These are phyloP conservation scores for Pelagia noctiluca DNA, from an alignment of 30 jellyfish, hydroid and myxozoan species.

Conservation along the genomic window DNA sequence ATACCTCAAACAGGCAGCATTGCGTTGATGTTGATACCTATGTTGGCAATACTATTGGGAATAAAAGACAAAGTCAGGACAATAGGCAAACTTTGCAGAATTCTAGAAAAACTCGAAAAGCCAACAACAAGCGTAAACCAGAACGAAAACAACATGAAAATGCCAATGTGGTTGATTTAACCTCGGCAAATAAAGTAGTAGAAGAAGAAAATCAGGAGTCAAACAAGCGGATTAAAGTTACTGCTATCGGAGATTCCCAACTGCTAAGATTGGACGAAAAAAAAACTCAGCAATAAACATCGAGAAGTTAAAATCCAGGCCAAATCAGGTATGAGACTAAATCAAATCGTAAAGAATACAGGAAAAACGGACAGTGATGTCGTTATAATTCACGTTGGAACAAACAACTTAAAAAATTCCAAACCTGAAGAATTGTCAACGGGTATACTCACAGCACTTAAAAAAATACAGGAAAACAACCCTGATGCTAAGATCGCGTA, in stretches of 20 bases:
- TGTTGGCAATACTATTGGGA: neutral
- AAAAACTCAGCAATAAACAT: constrained; percentile 3
- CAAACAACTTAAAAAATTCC: neutral
- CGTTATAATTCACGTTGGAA: constrained; percentile 12
- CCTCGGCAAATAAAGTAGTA: constrained; percentile 5
- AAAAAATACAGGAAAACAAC: constrained; percentile 11
- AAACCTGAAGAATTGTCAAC: neutral
- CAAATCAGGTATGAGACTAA: constrained; percentile 14
- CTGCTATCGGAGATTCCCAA: neutral
- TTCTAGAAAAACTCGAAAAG: neutral
- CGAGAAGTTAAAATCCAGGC: constrained; percentile 16
- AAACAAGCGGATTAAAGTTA: neutral
- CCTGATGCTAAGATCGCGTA: constrained; percentile 9
- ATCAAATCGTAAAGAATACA: constrained; percentile 8
- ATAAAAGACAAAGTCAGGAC: neutral
- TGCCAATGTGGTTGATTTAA: neutral
- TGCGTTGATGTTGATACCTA: constrained; percentile 2
- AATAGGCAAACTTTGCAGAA: neutral
- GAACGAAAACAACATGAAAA: neutral
- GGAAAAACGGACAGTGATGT: constrained; percentile 11
- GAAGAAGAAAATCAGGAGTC: constrained; percentile 2
- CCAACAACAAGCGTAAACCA: neutral
- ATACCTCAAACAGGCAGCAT: constrained; percentile 4
- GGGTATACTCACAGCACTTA: constrained; percentile 7
- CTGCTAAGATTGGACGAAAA: constrained; percentile 8